Conservation (phyloP, 1,140 invertebrate genomes). For the Riptortus pedestris region DNA sequence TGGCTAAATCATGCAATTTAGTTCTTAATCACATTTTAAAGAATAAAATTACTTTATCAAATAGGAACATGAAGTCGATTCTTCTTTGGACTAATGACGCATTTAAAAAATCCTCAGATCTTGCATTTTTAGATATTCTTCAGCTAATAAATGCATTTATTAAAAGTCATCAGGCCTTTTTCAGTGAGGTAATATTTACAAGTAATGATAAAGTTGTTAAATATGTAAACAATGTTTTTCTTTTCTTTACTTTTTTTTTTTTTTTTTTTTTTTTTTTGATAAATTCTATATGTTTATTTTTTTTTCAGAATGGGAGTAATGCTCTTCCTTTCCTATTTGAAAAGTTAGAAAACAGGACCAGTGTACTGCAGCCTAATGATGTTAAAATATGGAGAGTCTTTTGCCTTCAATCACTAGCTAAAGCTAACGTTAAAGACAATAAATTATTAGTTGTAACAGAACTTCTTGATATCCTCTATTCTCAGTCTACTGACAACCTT, state of each 20-base stretch:
- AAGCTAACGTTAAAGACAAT: neutral
- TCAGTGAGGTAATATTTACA: neutral
- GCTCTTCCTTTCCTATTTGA: neutral
- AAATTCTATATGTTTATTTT: neutral
- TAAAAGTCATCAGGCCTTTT: neutral
- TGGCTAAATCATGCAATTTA: conserved; percentile 17
- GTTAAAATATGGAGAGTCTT: conserved; percentile 9
- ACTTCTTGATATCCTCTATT: neutral
- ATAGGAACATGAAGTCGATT: neutral
- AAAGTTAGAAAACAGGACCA: neutral
- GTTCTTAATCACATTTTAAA: conserved; percentile 10
- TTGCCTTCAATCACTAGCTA: conserved; percentile 6
- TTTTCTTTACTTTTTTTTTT: neutral
- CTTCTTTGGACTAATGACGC: conserved; percentile 2
- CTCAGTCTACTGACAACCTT: neutral
- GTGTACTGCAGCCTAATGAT: conserved; percentile 3
- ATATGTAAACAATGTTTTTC: neutral
- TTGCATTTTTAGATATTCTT: conserved; percentile 20
- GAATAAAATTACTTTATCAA: neutral
- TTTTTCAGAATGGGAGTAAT: neutral
- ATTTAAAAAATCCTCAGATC: neutral
- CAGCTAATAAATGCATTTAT: conserved; percentile 15
- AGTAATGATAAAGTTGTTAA: neutral
- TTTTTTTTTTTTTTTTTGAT: neutral
- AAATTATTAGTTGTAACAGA: neutral